phyloP scores from a whole-genome alignment of 2,113 vertebrate species.

The Anseranas semipalmata region DNA sequence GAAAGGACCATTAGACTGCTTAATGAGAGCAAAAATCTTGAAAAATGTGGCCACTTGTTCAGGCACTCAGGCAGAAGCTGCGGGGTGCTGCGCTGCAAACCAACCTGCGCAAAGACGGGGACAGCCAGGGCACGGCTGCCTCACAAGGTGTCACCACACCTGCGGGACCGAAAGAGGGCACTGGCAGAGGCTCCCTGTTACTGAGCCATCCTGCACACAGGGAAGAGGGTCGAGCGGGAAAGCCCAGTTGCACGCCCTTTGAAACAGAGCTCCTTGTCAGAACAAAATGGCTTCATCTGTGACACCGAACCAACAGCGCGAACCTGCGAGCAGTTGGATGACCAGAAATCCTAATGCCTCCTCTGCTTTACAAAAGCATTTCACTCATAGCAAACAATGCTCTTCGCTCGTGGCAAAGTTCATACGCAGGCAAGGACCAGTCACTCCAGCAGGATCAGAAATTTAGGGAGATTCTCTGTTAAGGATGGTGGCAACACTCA shows the following conservation, averaged over 20 bases:
- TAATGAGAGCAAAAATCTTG: not conserved
- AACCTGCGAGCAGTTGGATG: not conserved
- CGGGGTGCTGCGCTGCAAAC: rapidly evolving
- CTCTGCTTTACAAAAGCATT: not conserved
- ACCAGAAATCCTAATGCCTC: not conserved
- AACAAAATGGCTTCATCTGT: not conserved
- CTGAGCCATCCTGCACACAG: not conserved
- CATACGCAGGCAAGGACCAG: not conserved
- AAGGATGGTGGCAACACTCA: not conserved
- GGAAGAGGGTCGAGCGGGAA: rapidly evolving
- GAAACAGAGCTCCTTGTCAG: not conserved
- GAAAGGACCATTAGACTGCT: not conserved
- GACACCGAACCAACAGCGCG: rapidly evolving
- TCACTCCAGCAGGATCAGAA: not conserved
- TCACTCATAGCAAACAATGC: not conserved
- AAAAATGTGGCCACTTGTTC: not conserved
- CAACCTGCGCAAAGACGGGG: rapidly evolving
- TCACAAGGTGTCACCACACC: not conserved
- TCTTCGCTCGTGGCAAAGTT: not conserved
- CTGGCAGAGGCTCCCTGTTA: not conserved
- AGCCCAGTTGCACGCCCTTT: not conserved
- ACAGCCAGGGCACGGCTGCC: not conserved
- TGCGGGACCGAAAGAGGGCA: not conserved
- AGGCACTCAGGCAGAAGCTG: not conserved
- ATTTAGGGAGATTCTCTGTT: not conserved